Percentiles rank a stretch among this genome's conserved stretches.
Evolutionary conservation across 92 coral and sea anemone species (phyloP).

Genomic region (Pocillopora meandrina): DNA sequence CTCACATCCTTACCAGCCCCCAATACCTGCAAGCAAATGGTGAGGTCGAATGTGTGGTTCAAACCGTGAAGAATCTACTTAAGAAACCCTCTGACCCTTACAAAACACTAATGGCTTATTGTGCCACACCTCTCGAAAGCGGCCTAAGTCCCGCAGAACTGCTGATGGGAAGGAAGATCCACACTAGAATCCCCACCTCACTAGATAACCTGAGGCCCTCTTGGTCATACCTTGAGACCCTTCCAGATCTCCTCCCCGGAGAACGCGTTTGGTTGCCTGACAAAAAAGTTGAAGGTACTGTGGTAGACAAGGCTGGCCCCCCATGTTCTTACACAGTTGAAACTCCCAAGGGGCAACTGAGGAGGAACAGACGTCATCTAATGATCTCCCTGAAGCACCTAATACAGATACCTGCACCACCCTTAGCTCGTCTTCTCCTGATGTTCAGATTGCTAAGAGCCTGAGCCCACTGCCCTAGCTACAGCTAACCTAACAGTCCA

Average conservation of each 20-base stretch:
- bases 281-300: constrained; percentile 46
- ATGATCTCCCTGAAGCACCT: constrained; percentile 39
- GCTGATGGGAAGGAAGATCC: constrained; percentile 46
- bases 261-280: constrained; percentile 57
- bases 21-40: not conserved
- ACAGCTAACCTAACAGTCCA: no score
- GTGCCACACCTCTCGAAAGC: constrained; percentile 50
- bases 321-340: constrained; percentile 18
- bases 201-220: no score
- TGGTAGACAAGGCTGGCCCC: constrained; percentile 16
- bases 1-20: not conserved
- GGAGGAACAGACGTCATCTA: constrained; percentile 60
- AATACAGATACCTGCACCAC: not conserved
- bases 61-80: constrained; percentile 41
- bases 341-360: not conserved
- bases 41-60: not conserved
- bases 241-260: constrained; percentile 41
- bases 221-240: not conserved
- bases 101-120: constrained; percentile 45
- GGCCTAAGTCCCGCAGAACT: constrained; percentile 49
- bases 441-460: no score
- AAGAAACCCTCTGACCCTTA: constrained; percentile 38
- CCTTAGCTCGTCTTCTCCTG: no score
- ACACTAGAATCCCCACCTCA: constrained; percentile 31
- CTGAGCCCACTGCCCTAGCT: no score